A percentile compares a stretch with the other conserved stretches of the same genome.
Conservation (phyloP, 2,797 vertebrate genomes). For the Saxicola maurus region DNA sequence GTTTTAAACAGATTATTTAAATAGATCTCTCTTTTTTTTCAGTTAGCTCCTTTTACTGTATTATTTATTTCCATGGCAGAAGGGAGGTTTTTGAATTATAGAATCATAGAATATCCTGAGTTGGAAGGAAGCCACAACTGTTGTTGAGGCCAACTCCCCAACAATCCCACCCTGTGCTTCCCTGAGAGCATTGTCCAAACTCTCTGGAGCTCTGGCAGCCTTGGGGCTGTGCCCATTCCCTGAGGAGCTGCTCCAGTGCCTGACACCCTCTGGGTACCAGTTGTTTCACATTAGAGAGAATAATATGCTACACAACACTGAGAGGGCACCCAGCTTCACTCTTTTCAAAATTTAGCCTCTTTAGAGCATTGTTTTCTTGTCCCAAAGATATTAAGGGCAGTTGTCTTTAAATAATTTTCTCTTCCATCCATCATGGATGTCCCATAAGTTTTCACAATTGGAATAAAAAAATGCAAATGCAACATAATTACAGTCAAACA, state of each 20-base stretch:
- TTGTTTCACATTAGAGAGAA: background rate
- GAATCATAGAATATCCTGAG: background rate
- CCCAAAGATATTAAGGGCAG: background rate
- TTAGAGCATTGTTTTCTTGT: background rate
- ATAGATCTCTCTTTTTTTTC: background rate
- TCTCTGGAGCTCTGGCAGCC: background rate
- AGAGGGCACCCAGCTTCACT: background rate
- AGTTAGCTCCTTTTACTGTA: background rate
- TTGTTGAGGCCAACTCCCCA: accelerated
- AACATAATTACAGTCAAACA: background rate
- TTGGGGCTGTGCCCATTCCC: accelerated
- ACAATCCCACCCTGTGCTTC: background rate
- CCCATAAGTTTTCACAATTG: background rate
- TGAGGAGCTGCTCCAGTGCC: background rate
- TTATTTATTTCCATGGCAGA: background rate
- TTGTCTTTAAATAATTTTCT: background rate
- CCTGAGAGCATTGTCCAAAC: accelerated
- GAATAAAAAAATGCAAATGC: background rate
- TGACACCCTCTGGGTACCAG: background rate
- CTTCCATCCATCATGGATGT: background rate
- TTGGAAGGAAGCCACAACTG: background rate
- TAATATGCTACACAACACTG: background rate
- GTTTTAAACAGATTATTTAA: background rate
- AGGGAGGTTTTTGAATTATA: background rate
- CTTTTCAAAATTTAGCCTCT: background rate